Percentiles rank a stretch among this genome's conserved stretches.
These are phyloP conservation scores for Apeltes quadracus DNA, from an alignment of 2,113 vertebrate species.

Conservation along the genomic window DNA sequence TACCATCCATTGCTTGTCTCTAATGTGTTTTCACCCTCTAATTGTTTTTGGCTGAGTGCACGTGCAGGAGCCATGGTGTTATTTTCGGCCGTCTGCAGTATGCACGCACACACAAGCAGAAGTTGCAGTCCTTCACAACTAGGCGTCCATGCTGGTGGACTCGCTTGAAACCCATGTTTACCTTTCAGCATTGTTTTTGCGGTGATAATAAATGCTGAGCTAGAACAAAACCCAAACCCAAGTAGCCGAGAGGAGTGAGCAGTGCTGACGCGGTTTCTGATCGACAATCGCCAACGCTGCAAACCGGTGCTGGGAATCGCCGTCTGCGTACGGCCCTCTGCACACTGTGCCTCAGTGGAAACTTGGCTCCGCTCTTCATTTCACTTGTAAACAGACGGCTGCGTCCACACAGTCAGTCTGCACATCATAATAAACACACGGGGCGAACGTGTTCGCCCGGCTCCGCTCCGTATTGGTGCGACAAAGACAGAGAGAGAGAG, in stretches of 20 bases:
- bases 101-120: background rate
- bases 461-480: conserved; percentile 17
- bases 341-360: conserved; percentile 65
- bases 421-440: conserved; percentile 75
- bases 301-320: conserved; percentile 71
- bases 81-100: background rate
- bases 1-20: background rate
- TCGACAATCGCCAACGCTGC: conserved; percentile 24
- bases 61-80: background rate
- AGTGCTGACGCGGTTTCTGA: background rate
- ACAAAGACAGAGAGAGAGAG: background rate
- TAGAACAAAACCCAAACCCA: background rate
- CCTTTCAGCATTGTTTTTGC: background rate
- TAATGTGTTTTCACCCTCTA: background rate
- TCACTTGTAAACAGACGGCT: conserved; percentile 65
- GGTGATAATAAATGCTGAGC: background rate
- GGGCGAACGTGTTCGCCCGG: conserved; percentile 52
- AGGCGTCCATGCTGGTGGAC: background rate
- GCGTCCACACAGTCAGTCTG: conserved; percentile 71
- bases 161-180: background rate
- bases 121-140: background rate
- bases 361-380: conserved; percentile 73
- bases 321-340: conserved; percentile 41
- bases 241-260: background rate
- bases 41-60: background rate